phyloP scores from a whole-genome alignment of 2,113 vertebrate species.

The Jacana jacana region DNA sequence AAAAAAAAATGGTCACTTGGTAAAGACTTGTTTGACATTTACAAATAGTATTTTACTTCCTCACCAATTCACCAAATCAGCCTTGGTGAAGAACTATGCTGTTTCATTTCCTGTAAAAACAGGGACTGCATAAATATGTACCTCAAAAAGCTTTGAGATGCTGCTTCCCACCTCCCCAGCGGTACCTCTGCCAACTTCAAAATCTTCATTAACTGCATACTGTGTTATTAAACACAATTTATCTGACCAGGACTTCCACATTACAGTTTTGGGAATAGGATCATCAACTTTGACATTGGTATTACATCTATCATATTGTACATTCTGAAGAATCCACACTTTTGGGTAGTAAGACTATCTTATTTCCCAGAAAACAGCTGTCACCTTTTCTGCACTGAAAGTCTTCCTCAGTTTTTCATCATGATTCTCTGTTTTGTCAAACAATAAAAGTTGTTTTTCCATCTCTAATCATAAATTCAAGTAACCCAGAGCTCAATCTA shows the following conservation, averaged over 20 bases:
- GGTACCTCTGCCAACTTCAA: background rate
- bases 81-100: background rate
- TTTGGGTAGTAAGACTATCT: background rate
- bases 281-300: background rate
- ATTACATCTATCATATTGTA: background rate
- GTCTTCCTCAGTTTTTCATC: background rate
- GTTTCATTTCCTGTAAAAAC: background rate
- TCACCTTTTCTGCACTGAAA: background rate
- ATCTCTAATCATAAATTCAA: background rate
- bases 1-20: background rate
- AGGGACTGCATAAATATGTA: background rate
- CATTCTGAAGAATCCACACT: accelerated
- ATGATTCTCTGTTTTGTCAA: background rate
- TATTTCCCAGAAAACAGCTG: background rate
- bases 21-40: background rate
- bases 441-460: background rate
- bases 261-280: background rate
- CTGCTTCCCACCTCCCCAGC: background rate
- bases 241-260: background rate
- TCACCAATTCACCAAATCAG: background rate
- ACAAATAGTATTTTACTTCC: background rate
- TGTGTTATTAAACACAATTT: background rate
- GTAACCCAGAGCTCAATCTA: background rate
- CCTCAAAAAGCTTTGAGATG: background rate
- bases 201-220: background rate